Conservation (phyloP, 2,113 vertebrate species). For the Syngnathus floridae region DNA sequence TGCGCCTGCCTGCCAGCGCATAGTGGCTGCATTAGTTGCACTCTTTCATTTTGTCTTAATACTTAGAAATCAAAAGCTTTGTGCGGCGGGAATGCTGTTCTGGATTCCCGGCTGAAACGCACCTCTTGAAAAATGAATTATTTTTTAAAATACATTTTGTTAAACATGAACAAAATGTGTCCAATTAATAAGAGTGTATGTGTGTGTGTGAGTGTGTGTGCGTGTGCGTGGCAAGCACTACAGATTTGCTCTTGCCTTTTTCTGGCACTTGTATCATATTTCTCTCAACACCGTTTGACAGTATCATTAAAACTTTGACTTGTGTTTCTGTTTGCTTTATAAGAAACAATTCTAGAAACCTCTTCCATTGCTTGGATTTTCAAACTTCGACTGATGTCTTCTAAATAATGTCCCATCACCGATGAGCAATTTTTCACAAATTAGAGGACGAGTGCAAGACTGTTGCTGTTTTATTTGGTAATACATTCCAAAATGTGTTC, state of each 20-base stretch:
- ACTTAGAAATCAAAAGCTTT: not conserved
- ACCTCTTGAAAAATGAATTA: not conserved
- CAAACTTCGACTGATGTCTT: no score
- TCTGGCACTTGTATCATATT: constrained; percentile 55
- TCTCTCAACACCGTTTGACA: constrained; percentile 53
- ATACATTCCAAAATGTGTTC: not conserved
- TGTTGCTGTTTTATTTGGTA: not conserved
- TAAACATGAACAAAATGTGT: constrained; percentile 22
- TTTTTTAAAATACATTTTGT: constrained; percentile 27
- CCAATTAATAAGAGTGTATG: no score
- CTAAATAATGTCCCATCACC: no score
- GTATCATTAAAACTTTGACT: constrained; percentile 59
- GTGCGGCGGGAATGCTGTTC: not conserved
- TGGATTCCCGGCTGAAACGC: not conserved
- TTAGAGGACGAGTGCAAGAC: not conserved
- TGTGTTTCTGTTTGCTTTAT: constrained; percentile 3
- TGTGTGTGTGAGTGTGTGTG: not conserved
- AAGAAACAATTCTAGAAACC: no score
- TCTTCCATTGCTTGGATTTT: no score
- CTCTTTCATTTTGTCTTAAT: not conserved
- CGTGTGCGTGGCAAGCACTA: not conserved
- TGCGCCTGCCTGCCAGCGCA: not conserved
- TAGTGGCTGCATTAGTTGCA: not conserved
- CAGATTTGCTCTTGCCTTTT: constrained; percentile 51
- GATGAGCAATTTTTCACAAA: not conserved